Percentiles rank a stretch among this genome's conserved stretches.
Conservation (phyloP, 92 coral and sea anemone genomes). For the Siderastrea siderea region DNA sequence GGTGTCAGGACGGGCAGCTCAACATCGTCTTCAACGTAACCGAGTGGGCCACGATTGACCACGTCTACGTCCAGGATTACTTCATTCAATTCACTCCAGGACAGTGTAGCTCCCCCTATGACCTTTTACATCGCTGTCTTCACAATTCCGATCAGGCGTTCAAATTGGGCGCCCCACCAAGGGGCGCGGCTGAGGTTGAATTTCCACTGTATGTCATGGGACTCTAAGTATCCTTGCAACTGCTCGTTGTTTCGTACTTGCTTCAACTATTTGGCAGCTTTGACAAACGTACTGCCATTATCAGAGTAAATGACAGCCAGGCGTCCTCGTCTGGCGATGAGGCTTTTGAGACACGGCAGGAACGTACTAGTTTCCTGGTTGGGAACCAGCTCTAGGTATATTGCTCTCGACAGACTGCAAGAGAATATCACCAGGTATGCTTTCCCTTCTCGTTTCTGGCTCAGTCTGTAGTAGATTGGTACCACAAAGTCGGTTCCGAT, state of each 20-base stretch:
- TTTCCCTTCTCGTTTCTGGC: constrained; percentile 56
- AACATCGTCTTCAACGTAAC: constrained; percentile 68
- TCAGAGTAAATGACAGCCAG: constrained; percentile 68
- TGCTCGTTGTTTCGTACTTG: constrained; percentile 41
- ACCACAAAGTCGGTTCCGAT: constrained; percentile 60
- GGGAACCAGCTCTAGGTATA: constrained; percentile 60
- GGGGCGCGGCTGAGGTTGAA: constrained; percentile 65
- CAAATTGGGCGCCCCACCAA: constrained; percentile 75
- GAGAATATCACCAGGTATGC: constrained; percentile 62
- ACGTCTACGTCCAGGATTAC: constrained; percentile 61
- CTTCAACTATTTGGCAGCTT: constrained; percentile 58
- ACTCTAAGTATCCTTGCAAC: constrained; percentile 57
- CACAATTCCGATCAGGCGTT: constrained; percentile 56
- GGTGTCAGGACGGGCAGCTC: constrained; percentile 61
- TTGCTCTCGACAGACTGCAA: constrained; percentile 65
- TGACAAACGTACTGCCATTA: constrained; percentile 62
- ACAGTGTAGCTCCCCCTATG: constrained; percentile 57
- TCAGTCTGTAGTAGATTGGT: constrained; percentile 48
- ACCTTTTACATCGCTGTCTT: constrained; percentile 51
- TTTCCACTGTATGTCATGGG: constrained; percentile 52
- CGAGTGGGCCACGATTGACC: constrained; percentile 64
- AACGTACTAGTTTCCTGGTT: constrained; percentile 47
- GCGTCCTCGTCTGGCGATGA: constrained; percentile 66
- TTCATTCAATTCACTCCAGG: constrained; percentile 63
- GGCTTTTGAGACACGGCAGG: constrained; percentile 47